Evolutionary conservation across 92 coral and sea anemone species (phyloP).

Genomic region (Muricea muricata): DNA sequence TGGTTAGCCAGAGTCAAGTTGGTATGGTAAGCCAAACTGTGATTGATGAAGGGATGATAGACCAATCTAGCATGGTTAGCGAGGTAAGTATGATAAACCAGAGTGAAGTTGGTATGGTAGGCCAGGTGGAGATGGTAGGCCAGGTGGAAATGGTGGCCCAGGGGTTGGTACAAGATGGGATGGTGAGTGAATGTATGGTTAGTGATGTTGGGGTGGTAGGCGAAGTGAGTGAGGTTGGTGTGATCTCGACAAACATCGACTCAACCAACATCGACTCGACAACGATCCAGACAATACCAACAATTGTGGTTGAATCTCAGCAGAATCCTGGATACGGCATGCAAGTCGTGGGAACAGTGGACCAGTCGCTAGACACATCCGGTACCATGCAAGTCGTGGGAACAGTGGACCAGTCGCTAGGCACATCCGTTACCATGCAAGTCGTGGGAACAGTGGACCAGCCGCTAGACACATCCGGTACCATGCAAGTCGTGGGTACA

Average conservation of each 20-base stretch:
- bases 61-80: not conserved
- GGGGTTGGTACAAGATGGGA: not conserved
- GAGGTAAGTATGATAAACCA: not conserved
- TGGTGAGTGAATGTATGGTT: slow-evolving; percentile 6
- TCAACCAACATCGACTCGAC: slow-evolving; percentile 2
- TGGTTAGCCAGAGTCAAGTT: not conserved
- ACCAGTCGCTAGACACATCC: not conserved
- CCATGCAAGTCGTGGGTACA: not conserved
- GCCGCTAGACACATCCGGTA: not conserved
- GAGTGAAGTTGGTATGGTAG: not conserved
- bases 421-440: not conserved
- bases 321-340: not conserved
- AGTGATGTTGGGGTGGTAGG: slow-evolving; percentile 13
- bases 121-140: not conserved
- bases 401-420: not conserved
- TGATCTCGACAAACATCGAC: not conserved
- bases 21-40: not conserved
- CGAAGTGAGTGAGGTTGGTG: not conserved
- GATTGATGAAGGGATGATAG: not conserved
- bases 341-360: slow-evolving; percentile 7
- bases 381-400: not conserved
- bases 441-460: not conserved
- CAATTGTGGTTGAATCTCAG: not conserved
- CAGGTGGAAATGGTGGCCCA: not conserved
- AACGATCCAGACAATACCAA: not conserved